These are phyloP conservation scores for Lathronympha strigana DNA, from an alignment of 2,888 invertebrate genomes.

Conservation along the genomic window DNA sequence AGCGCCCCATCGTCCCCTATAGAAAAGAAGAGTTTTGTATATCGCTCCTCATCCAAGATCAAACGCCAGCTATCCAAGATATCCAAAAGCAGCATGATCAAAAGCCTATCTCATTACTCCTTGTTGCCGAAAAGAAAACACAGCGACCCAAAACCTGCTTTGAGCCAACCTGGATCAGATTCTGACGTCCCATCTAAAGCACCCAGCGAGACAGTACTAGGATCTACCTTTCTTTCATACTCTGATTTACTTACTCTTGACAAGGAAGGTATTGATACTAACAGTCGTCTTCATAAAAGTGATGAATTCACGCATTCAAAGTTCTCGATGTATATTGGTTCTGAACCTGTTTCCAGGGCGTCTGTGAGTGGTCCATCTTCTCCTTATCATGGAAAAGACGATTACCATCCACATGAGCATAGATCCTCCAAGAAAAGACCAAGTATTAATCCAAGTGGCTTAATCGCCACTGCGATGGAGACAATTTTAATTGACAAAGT, in stretches of 20 bases:
- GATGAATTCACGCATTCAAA: slow-evolving; percentile 65
- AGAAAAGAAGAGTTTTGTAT: slow-evolving; percentile 72
- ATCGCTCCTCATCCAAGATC: slow-evolving; percentile 75
- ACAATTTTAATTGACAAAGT: slow-evolving; percentile 84
- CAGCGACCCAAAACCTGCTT: slow-evolving; percentile 56
- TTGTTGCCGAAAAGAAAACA: slow-evolving; percentile 73
- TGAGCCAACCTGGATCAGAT: slow-evolving; percentile 71
- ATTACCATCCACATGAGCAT: slow-evolving; percentile 54
- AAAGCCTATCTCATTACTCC: slow-evolving; percentile 77
- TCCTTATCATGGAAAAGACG: slow-evolving; percentile 55
- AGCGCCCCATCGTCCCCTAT: slow-evolving; percentile 77
- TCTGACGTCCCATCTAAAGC: slow-evolving; percentile 72
- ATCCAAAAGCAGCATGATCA: slow-evolving; percentile 77
- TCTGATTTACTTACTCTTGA: slow-evolving; percentile 72
- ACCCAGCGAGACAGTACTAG: slow-evolving; percentile 80
- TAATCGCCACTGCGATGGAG: slow-evolving; percentile 82
- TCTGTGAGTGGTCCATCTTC: slow-evolving; percentile 69
- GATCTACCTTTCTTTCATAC: slow-evolving; percentile 80
- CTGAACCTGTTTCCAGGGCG: slow-evolving; percentile 73
- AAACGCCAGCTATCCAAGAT: slow-evolving; percentile 71
- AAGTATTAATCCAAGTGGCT: slow-evolving; percentile 65
- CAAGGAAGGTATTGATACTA: slow-evolving; percentile 60
- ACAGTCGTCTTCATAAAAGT: slow-evolving; percentile 64
- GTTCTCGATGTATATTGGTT: slow-evolving; percentile 78
- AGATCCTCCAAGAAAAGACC: slow-evolving; percentile 56